Conservation (phyloP, 2,797 vertebrate species). For the Amblyraja radiata region DNA sequence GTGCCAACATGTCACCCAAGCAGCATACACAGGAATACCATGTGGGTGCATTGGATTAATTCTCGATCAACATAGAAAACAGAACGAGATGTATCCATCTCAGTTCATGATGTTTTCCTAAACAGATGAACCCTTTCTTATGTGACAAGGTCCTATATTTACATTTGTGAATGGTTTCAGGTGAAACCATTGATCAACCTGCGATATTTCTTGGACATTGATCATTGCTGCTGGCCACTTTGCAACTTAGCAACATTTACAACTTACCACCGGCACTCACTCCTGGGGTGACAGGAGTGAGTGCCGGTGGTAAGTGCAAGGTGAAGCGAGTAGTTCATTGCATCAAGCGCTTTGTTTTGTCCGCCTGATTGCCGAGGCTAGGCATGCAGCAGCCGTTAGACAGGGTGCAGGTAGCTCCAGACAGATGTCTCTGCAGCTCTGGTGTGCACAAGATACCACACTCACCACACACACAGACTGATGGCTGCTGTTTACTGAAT, state of each 20-base stretch:
- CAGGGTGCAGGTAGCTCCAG: background rate
- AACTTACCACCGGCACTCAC: too few species aligned
- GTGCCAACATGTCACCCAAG: too few species aligned
- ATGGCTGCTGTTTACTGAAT: background rate
- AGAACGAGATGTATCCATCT: background rate
- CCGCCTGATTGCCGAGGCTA: background rate
- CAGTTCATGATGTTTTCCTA: background rate
- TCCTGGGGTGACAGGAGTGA: background rate
- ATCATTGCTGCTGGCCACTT: background rate
- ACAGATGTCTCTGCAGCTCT: background rate
- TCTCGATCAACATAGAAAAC: background rate
- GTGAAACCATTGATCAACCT: background rate
- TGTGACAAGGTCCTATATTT: too few species aligned
- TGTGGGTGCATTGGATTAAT: background rate
- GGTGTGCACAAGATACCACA: background rate
- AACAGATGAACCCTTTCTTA: background rate
- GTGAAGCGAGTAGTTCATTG: background rate
- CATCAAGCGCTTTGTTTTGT: background rate
- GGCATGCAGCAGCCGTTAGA: background rate
- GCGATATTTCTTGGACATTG: background rate
- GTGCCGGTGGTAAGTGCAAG: background rate
- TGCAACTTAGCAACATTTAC: too few species aligned
- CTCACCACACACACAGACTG: background rate
- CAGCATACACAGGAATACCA: background rate
- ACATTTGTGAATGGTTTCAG: background rate